phyloP scores from a whole-genome alignment of 2,888 invertebrate species.

The Habrosyne pyritoides region DNA sequence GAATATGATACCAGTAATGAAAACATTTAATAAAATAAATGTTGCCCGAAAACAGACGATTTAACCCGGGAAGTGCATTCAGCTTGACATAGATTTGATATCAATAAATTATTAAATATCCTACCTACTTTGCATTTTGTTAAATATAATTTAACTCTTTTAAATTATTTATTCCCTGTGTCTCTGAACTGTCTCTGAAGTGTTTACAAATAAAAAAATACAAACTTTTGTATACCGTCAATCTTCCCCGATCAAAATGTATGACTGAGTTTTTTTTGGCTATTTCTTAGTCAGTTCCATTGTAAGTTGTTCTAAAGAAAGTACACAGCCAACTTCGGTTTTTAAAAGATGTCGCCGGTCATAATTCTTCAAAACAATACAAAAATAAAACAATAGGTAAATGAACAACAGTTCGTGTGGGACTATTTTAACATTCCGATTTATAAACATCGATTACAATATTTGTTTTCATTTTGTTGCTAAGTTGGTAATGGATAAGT shows the following conservation, averaged over 20 bases:
- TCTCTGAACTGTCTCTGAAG: no score
- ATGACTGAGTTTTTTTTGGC: no score
- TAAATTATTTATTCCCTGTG: no score
- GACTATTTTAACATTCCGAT: conserved; percentile 31
- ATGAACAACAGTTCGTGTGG: conserved; percentile 29
- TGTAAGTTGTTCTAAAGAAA: no score
- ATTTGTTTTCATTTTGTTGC: conserved; percentile 47
- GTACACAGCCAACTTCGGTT: no score
- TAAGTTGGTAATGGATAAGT: conserved; percentile 35
- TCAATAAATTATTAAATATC: conserved; percentile 7
- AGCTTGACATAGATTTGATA: conserved; percentile 15
- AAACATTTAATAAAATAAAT: conserved; percentile 32
- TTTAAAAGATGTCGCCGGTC: no score
- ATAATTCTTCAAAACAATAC: no score
- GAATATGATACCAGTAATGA: conserved; percentile 33
- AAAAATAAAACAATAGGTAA: not conserved
- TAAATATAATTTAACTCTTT: not conserved
- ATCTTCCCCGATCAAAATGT: no score
- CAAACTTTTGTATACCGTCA: no score
- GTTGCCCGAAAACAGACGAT: conserved; percentile 29
- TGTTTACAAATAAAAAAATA: no score
- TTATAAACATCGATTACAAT: conserved; percentile 48
- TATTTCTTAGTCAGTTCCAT: no score
- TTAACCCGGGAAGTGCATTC: conserved; percentile 44
- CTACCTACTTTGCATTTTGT: not conserved